phyloP scores from a whole-genome alignment of 2,113 vertebrate genomes.

The Patagioenas fasciata region DNA sequence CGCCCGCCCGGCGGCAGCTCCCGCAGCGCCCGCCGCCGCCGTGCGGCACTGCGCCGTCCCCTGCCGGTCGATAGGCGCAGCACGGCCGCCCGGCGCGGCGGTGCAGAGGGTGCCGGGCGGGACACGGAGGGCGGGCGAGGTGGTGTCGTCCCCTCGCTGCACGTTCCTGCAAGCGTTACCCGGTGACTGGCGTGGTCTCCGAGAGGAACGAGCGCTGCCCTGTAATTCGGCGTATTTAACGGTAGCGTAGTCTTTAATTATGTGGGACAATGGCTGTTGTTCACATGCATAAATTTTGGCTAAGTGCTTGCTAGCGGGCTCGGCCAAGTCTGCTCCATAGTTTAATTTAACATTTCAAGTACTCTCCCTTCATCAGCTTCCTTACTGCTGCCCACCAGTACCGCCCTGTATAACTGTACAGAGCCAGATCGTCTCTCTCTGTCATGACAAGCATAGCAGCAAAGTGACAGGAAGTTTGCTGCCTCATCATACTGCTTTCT shows the following conservation, averaged over 20 bases:
- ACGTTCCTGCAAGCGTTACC: rapidly evolving
- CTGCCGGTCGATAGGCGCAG: background rate
- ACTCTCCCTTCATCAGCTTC: rapidly evolving
- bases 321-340: background rate
- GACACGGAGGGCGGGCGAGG: too few relatives aligned
- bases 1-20: too few relatives aligned
- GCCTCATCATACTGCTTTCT: rapidly evolving
- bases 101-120: background rate
- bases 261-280: rapidly evolving
- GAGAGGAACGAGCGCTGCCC: rapidly evolving
- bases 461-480: rapidly evolving
- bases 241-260: background rate
- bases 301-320: background rate
- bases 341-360: background rate
- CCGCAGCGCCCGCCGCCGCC: background rate
- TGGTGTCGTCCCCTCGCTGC: rapidly evolving
- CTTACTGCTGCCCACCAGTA: rapidly evolving
- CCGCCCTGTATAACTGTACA: rapidly evolving
- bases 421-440: rapidly evolving
- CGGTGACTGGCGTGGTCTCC: background rate
- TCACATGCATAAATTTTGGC: rapidly evolving
- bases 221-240: background rate
- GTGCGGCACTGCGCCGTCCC: constrained; percentile 44
- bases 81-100: background rate
- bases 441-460: rapidly evolving